These are phyloP conservation scores for Gila orcuttii DNA, from an alignment of 2,113 vertebrate species.

Conservation along the genomic window DNA sequence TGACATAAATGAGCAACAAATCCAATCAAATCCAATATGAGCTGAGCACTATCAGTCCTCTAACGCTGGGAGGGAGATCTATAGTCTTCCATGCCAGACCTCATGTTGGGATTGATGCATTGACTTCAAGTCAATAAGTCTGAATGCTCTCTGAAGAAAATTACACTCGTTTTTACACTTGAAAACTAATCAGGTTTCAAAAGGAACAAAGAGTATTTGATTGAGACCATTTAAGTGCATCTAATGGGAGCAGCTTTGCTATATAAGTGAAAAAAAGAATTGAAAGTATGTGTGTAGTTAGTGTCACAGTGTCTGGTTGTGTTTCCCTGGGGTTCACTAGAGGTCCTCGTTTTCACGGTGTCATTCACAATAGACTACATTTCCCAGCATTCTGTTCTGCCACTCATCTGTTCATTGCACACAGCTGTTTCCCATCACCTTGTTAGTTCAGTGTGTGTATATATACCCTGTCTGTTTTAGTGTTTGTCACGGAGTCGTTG, in stretches of 20 bases:
- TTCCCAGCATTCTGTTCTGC: too few species aligned
- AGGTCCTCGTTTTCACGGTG: too few species aligned
- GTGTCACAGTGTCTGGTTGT: too few species aligned
- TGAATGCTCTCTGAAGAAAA: slow-evolving; percentile 25
- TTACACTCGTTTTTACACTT: neutral
- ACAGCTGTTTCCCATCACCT: too few species aligned
- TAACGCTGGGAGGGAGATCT: slow-evolving; percentile 22
- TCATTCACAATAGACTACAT: too few species aligned
- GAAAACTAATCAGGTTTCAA: slow-evolving; percentile 6
- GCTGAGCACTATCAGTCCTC: slow-evolving; percentile 29
- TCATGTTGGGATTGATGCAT: slow-evolving; percentile 31
- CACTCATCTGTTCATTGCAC: too few species aligned
- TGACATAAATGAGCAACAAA: slow-evolving; percentile 42
- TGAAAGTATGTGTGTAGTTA: neutral
- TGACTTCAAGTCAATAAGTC: slow-evolving; percentile 29
- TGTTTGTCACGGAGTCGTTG: too few species aligned
- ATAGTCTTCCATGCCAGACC: slow-evolving; percentile 17
- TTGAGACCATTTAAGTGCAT: slow-evolving; percentile 8
- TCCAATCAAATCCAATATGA: slow-evolving; percentile 44
- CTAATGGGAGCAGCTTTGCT: neutral
- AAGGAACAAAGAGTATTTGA: neutral
- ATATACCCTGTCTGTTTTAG: too few species aligned
- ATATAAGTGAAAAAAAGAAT: neutral
- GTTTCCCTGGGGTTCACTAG: too few species aligned
- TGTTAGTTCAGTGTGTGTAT: too few species aligned